Evolutionary conservation across 2,888 invertebrate genomes (phyloP), one percentile per base, ranked within the genome.

Genomic region (Heliconius sara): DNA sequence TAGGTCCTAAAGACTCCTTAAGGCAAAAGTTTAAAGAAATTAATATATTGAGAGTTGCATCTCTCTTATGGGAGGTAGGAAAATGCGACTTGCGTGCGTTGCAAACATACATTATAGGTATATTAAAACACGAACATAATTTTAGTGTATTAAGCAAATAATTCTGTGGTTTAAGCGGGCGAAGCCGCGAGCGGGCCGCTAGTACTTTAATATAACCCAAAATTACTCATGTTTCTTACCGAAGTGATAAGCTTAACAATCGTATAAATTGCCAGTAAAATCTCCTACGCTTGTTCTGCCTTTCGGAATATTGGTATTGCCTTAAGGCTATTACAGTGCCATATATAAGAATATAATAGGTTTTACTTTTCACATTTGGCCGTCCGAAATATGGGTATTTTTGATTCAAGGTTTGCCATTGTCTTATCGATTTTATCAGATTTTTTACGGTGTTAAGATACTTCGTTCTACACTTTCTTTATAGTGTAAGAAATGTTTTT

Each of bases 261-360:
- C 25, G 16, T 70, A 70, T 43, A 70, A 70, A 70, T 70, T 47
- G 25, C 70, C 16, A 43, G 39, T 16, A 25, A 7, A 70, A 43
- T 25, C 43, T 70, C 4, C 70, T 25, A 25, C 3, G 25, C 3
- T 47, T 34, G 10, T 68, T 25, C 9, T 47, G 43, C 70, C 47
- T 43, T 43, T 25, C 43, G 70, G 70, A 70, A 47, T 70, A 70
- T 70, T 47, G 70, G 13, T 70, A 27, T 19, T 43, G 70, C 16
- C 70, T 43, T 43, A 25, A 70, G 43, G 43, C 70, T 34, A 68
- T 68, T 70, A 47, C 16, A 70, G 43, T 13, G 7, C 43, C 13
- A 70, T 47, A 39, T 43, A 70, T 70, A 70, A 70, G 19, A 70
- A 70, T 70, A 43, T 70, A 43, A 70, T 70, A 43, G 25, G 43